Conservation (phyloP, 2,888 invertebrate genomes). For the Phortica okadai region DNA sequence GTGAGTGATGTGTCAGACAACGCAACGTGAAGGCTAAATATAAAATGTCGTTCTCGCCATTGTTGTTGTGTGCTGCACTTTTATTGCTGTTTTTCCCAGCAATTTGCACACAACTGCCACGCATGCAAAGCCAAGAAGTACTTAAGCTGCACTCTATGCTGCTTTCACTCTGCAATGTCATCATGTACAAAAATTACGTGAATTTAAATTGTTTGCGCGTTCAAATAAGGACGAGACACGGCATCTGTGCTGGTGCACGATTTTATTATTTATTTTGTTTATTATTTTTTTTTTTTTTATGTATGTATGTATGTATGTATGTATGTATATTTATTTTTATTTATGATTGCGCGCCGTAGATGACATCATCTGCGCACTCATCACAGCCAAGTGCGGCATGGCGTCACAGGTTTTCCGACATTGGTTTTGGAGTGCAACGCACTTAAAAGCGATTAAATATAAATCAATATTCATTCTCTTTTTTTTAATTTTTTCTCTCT, state of each 20-base stretch:
- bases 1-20: constrained; percentile 69
- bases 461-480: constrained; percentile 56
- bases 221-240: background rate
- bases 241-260: constrained; percentile 13
- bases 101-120: background rate
- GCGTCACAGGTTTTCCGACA: background rate
- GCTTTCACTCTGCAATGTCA: background rate
- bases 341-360: constrained; percentile 65
- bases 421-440: constrained; percentile 37
- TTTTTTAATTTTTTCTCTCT: constrained; percentile 27
- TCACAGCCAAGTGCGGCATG: constrained; percentile 30
- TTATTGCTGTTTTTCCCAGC: background rate
- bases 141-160: background rate
- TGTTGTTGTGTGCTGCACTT: background rate
- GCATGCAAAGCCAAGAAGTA: background rate
- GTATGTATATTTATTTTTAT: constrained; percentile 62
- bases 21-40: constrained; percentile 68
- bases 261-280: constrained; percentile 21
- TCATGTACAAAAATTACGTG: constrained; percentile 26
- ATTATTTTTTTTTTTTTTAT: constrained; percentile 48
- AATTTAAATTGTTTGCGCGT: constrained; percentile 49
- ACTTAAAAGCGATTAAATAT: constrained; percentile 70
- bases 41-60: constrained; percentile 59
- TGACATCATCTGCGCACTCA: constrained; percentile 58
- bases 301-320: constrained; percentile 59